A percentile compares a stretch with the other conserved stretches of the same genome.
phyloP scores from a whole-genome alignment of 2,888 invertebrate species.

The Balanococcus diminutus region DNA sequence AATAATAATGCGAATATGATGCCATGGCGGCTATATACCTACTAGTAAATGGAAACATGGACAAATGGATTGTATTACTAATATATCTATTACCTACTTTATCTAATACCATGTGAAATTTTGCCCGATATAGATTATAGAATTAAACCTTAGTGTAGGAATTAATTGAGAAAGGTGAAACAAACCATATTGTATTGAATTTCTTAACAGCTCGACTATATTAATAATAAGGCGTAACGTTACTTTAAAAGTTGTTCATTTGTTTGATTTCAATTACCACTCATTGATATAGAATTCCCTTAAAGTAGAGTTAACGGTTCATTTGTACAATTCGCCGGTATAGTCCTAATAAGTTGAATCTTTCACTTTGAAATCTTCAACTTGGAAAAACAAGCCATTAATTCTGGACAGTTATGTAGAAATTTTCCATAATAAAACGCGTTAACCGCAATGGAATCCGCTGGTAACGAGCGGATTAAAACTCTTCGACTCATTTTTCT shows the following conservation, averaged over 20 bases:
- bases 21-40: background rate
- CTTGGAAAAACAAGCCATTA: background rate
- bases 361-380: background rate
- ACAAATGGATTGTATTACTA: constrained; percentile 32
- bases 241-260: constrained; percentile 13
- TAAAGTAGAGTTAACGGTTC: constrained; percentile 4
- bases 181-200: constrained; percentile 22
- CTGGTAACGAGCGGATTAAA: background rate
- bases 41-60: constrained; percentile 12
- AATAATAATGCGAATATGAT: background rate
- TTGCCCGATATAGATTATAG: constrained; percentile 14
- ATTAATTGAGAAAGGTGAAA: constrained; percentile 37
- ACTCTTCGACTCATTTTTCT: background rate
- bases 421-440: constrained; percentile 7
- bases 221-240: constrained; percentile 31
- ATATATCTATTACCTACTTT: constrained; percentile 48
- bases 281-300: background rate
- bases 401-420: background rate
- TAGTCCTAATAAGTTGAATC: background rate
- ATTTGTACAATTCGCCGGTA: background rate
- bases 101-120: constrained; percentile 44
- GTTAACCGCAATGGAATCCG: background rate
- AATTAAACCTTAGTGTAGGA: background rate
- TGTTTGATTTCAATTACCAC: constrained; percentile 11
- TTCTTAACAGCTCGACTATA: constrained; percentile 5